phyloP scores from a whole-genome alignment of 2,888 invertebrate genomes.

The Cheilosia impressa region DNA sequence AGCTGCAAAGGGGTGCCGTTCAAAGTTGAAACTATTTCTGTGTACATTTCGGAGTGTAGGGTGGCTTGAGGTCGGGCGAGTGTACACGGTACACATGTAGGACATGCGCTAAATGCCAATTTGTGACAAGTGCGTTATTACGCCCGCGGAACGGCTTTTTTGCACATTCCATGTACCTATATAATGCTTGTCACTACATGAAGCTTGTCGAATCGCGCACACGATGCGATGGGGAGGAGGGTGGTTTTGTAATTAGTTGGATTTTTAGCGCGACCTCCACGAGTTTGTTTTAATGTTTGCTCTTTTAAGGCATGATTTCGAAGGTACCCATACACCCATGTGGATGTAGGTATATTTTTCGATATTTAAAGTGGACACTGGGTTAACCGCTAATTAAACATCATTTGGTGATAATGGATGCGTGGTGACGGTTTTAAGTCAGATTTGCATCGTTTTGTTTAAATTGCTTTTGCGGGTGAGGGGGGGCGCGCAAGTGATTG shows the following conservation, averaged over 20 bases:
- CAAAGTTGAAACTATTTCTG: constrained; percentile 61
- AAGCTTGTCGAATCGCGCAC: constrained; percentile 37
- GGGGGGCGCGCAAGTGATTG: constrained; percentile 23
- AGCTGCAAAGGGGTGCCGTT: constrained; percentile 49
- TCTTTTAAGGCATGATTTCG: constrained; percentile 26
- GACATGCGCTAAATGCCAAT: constrained; percentile 75
- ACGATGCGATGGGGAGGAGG: no score
- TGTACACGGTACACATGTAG: constrained; percentile 47
- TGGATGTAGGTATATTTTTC: constrained; percentile 25
- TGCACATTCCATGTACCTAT: constrained; percentile 9
- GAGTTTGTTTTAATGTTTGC: constrained; percentile 40
- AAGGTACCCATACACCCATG: neutral
- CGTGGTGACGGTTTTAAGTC: constrained; percentile 66
- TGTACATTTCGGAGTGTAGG: constrained; percentile 19
- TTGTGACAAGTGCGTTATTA: constrained; percentile 72
- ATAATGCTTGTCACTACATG: neutral
- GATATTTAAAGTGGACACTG: constrained; percentile 69
- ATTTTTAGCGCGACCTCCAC: constrained; percentile 66
- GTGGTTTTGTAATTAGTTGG: constrained; percentile 68
- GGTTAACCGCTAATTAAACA: constrained; percentile 74
- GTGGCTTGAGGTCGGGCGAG: neutral
- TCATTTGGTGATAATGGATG: constrained; percentile 73
- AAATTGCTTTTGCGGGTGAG: constrained; percentile 61
- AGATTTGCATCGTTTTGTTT: constrained; percentile 69
- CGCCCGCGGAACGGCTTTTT: constrained; percentile 44